Conservation (phyloP, 2,888 invertebrate species). For the Leucophenga maculata region DNA sequence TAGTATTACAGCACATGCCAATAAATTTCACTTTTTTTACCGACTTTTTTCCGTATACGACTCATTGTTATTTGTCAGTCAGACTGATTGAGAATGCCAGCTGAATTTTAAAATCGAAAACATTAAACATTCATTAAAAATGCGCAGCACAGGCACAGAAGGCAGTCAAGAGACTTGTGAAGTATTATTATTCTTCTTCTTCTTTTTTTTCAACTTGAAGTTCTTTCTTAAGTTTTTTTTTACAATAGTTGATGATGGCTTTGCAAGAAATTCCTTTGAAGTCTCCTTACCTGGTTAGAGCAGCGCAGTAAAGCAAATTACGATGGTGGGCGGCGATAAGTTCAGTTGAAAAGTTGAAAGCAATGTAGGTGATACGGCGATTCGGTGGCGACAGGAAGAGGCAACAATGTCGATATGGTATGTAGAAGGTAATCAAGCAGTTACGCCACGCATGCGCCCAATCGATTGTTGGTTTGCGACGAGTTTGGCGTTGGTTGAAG, state of each 20-base stretch:
- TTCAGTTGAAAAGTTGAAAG: conserved; percentile 35
- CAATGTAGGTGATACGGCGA: conserved; percentile 33
- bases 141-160: conserved; percentile 34
- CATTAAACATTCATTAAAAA: conserved; percentile 38
- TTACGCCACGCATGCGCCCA: conserved; percentile 57
- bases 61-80: background rate
- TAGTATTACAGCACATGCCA: background rate
- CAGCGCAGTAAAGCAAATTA: conserved; percentile 34
- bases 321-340: conserved; percentile 61
- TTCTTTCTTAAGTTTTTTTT: background rate
- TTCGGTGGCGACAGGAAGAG: conserved; percentile 38
- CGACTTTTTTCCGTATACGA: too few species aligned
- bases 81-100: background rate
- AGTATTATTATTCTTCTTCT: too few species aligned
- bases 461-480: background rate
- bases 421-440: conserved; percentile 46
- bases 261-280: conserved; percentile 42
- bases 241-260: conserved; percentile 33
- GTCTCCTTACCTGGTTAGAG: conserved; percentile 39
- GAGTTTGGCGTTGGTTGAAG: background rate
- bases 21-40: conserved; percentile 15
- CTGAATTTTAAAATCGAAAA: background rate
- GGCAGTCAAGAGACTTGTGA: conserved; percentile 27
- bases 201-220: background rate
- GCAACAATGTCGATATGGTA: conserved; percentile 26